A percentile compares a stretch with the other conserved stretches of the same genome.
These are phyloP conservation scores for Benitochromis conjunctus DNA, from an alignment of 2,113 vertebrate species.

Conservation along the genomic window DNA sequence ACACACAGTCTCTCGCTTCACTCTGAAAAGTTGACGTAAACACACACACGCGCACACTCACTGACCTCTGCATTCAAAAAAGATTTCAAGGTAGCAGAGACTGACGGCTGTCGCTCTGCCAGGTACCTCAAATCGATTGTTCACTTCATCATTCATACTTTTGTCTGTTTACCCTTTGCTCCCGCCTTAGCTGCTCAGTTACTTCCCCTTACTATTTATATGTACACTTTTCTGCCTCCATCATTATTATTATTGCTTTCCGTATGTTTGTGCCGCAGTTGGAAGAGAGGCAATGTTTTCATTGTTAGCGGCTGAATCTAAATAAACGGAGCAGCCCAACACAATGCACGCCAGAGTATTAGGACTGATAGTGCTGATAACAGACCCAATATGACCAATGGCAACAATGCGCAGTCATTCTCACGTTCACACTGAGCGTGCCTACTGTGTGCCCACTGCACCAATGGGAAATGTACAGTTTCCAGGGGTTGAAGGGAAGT, in stretches of 20 bases:
- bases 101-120: slow-evolving; percentile 58
- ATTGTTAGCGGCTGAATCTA: slow-evolving; percentile 64
- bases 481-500: slow-evolving; percentile 8
- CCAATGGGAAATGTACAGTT: slow-evolving; percentile 46
- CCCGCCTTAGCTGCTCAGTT: slow-evolving; percentile 48
- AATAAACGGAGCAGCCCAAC: slow-evolving; percentile 66
- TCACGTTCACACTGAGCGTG: slow-evolving; percentile 61
- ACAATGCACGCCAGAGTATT: slow-evolving; percentile 66
- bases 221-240: slow-evolving; percentile 50
- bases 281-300: slow-evolving; percentile 64
- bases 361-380: slow-evolving; percentile 66
- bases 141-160: slow-evolving; percentile 59
- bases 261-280: slow-evolving; percentile 57
- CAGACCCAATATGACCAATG: slow-evolving; percentile 56
- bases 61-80: background rate
- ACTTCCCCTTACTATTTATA: slow-evolving; percentile 71
- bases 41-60: background rate
- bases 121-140: slow-evolving; percentile 63
- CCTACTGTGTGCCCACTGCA: slow-evolving; percentile 51
- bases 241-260: slow-evolving; percentile 74
- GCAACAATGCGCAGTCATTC: slow-evolving; percentile 63
- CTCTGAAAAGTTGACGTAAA: background rate
- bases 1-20: slow-evolving; percentile 4
- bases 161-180: slow-evolving; percentile 66
- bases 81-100: slow-evolving; percentile 41